Evolutionary conservation across 2,888 invertebrate species (phyloP), one percentile per base, ranked within the genome.

Genomic region (Liposcelis brunnea): DNA sequence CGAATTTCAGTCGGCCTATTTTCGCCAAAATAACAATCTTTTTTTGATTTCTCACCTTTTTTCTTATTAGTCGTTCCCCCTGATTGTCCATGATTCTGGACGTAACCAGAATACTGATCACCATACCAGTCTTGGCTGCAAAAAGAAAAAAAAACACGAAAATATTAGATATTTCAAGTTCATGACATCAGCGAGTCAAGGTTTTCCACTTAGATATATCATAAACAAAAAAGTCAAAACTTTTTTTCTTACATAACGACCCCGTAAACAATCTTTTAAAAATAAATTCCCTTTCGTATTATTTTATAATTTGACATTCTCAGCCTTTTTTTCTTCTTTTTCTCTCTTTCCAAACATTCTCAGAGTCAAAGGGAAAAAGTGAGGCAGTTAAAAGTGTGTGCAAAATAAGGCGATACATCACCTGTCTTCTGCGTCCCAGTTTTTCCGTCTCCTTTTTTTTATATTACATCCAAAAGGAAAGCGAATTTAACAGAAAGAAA

Each of bases 101-200:
- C 61, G 48, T 65, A 64, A 47, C 61, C 53, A 47, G 60, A 60
- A 49, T 59, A 60, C 43, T 58, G 57, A 54, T 69, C 70, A 54
- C 68, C 70, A 55, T 65, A 66, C 71, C 71, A 71, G 45, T 64
- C 70, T 61, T 70, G 69, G 55, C 71, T 72, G 61, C 53, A 68
- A 68, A 51, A 48, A 55, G 50, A 51, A 52, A 54, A 53, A 58
- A 54, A 53, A 53, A 55, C 52, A 26, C 14, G 10, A 19, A 18
- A 31, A 31, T n/a, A 36, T 11, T 12, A 36, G 44, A 11, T 21
- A 37, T 2, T 44, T n/a, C 11, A 26, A n/a, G n/a, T n/a, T n/a
- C n/a, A n/a, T n/a, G 12, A 26, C 36, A 18, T 32, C 15, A 46
- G 36, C n/a, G 19, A 43, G 15, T 11, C 32, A 34, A 11, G 12